Base-by-base conservation (phyloP, 2,113 vertebrate species). In the Chitala chitala region DNA sequence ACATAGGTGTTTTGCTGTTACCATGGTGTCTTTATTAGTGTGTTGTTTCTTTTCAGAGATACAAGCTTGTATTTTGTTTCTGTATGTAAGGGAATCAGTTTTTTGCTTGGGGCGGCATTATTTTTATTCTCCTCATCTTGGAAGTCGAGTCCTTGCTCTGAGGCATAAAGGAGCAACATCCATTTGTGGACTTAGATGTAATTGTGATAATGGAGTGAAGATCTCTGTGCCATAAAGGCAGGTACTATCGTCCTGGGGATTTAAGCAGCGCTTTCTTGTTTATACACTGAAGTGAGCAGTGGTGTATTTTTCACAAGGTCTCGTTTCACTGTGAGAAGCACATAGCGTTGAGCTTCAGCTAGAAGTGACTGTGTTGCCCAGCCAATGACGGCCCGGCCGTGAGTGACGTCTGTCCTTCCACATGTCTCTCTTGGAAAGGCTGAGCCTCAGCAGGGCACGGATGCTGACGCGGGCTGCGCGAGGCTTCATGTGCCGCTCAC, bases 401-500 rank as follows among this genome's bases (percentile, higher is more conserved):
- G 50, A 44, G 26, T 26, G 42, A 55, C 15, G 5, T 17, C 13
- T 29, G 26, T 38, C 26, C 12, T 7, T n/a, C n/a, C n/a, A n/a
- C 26, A 12, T 51, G 31, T 20, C 7, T 64, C 1, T 77, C 75
- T 76, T 44, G 51, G 38, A 24, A 80, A 98, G 95, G 82, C 79
- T 98, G 87, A 93, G 85, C 33, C 85, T 98, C 76, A 92, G 86
- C 75, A 94, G 92, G 83, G 92, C 93, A 22, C 90, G 91, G 29
- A 88, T 98, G 69, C 84, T 98, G 83, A 93, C 88, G 0, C 90
- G 87, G 73, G 96, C 95, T 0, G 91, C 95, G 75, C 93, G 87
- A 80, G 93, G 94, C 4, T 96, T 98, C 85, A 94, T 97, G 92
- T 89, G 83, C 69, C 93, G 93, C 75, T 85, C 92, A 0, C 86